phyloP scores from a whole-genome alignment of 37 sponge, comb jelly and placozoan genomes.

The Crambe crambe region DNA sequence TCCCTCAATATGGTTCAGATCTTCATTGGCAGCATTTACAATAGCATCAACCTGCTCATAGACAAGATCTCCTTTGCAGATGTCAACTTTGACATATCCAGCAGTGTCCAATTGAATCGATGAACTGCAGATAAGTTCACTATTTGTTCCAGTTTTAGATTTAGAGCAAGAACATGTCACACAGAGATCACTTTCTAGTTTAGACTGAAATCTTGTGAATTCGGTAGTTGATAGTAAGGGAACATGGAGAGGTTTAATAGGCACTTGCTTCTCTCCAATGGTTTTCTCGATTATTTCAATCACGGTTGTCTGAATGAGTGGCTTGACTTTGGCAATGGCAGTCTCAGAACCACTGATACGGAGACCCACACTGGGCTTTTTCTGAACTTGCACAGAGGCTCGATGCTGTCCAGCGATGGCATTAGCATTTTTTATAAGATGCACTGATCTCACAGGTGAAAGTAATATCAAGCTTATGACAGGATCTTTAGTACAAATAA shows the following conservation, averaged over 20 bases:
- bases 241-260: background rate
- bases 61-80: constrained; percentile 51
- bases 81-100: constrained; percentile 33
- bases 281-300: constrained; percentile 14
- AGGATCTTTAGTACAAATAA: constrained; percentile 30
- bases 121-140: constrained; percentile 13
- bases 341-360: constrained; percentile 23
- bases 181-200: constrained; percentile 20
- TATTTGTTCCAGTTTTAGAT: background rate
- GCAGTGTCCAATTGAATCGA: constrained; percentile 7
- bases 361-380: constrained; percentile 31
- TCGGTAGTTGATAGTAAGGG: constrained; percentile 34
- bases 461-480: constrained; percentile 30
- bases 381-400: constrained; percentile 25
- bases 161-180: constrained; percentile 22
- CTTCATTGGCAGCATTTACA: constrained; percentile 87
- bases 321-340: constrained; percentile 24
- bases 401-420: constrained; percentile 2
- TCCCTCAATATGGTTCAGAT: constrained; percentile 71
- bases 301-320: constrained; percentile 1
- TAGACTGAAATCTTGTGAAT: constrained; percentile 23
- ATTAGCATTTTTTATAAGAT: constrained; percentile 18
- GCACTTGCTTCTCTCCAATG: constrained; percentile 13
- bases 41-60: constrained; percentile 64
- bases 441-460: background rate